phyloP scores from a whole-genome alignment of 2,113 vertebrate genomes.

The Brachirus orientalis region DNA sequence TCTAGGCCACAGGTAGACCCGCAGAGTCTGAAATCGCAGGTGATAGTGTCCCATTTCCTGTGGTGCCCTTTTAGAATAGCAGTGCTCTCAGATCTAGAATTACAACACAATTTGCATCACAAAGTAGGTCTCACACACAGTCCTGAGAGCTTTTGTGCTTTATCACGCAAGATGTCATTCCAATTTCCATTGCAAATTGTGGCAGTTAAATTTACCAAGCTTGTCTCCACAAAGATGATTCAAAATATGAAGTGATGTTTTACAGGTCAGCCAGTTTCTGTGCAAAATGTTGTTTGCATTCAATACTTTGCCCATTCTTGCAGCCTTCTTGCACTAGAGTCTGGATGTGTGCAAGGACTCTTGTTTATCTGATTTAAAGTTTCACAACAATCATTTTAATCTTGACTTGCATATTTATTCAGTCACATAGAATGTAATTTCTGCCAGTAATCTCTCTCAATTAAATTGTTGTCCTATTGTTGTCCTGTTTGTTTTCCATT shows the following conservation, averaged over 20 bases:
- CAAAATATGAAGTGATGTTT: not conserved
- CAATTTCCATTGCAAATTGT: conserved; percentile 7
- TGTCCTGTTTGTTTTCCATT: no score
- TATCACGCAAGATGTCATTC: not conserved
- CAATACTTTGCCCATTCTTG: not conserved
- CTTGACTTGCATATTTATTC: not conserved
- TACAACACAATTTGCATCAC: not conserved
- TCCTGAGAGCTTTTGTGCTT: not conserved
- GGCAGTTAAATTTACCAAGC: not conserved
- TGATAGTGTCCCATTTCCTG: conserved; percentile 35
- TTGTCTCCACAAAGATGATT: not conserved
- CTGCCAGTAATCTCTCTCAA: no score
- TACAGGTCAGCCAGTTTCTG: no score
- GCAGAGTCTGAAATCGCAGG: conserved; percentile 21
- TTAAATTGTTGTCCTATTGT: no score
- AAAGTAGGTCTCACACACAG: not conserved
- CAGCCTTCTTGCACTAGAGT: not conserved
- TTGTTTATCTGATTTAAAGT: not conserved
- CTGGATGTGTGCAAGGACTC: not conserved
- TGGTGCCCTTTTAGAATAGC: conserved; percentile 28
- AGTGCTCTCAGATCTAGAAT: conserved; percentile 9
- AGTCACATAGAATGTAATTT: not conserved
- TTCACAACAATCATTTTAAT: not conserved
- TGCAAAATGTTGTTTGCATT: not conserved
- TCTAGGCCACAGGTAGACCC: conserved; percentile 46